A percentile compares a stretch with the other conserved stretches of the same genome.
Conservation (phyloP, 1,140 invertebrate species). For the Carposina sasakii region DNA sequence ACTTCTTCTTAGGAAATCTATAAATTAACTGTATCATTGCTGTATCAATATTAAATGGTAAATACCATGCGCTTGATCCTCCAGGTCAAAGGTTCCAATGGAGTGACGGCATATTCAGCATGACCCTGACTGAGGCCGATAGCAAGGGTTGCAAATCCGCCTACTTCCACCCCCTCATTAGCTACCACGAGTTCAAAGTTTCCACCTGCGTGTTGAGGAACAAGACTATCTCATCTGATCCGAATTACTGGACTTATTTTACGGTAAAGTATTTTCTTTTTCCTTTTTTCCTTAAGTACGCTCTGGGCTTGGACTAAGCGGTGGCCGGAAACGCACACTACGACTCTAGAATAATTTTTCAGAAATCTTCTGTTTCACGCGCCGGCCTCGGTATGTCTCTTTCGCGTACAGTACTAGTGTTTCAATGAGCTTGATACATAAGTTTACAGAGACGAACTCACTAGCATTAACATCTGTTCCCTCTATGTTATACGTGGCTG, state of each 20-base stretch:
- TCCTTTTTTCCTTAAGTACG: neutral
- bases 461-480: neutral
- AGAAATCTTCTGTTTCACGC: neutral
- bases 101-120: conserved; percentile 82
- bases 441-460: neutral
- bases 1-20: too few relatives aligned
- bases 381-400: neutral
- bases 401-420: neutral
- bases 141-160: conserved; percentile 72
- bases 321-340: neutral
- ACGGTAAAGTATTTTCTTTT: conserved; percentile 26
- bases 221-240: conserved; percentile 57
- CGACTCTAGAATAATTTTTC: neutral
- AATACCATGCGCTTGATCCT: too few relatives aligned
- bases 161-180: conserved; percentile 82
- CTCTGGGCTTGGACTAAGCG: neutral
- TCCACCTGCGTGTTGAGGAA: conserved; percentile 78
- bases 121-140: conserved; percentile 72
- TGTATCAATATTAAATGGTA: too few relatives aligned
- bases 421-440: neutral
- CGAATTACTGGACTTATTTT: conserved; percentile 58
- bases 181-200: conserved; percentile 78
- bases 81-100: conserved; percentile 78
- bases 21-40: too few relatives aligned
- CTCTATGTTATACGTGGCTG: neutral